Conservation (phyloP, 2,797 vertebrate genomes). For the Loriculus beryllinus region DNA sequence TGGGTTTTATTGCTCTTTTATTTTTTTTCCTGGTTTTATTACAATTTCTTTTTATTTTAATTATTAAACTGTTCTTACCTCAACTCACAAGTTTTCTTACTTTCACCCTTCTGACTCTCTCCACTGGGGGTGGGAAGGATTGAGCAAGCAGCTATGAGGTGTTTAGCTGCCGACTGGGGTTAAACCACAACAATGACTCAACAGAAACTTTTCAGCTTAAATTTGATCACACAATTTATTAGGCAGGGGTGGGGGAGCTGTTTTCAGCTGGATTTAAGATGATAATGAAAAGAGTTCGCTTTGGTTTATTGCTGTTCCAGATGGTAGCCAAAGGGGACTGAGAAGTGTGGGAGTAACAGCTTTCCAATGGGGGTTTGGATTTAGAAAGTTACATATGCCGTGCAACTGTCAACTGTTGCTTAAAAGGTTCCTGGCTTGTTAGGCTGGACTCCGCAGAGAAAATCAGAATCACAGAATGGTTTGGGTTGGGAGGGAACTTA, state of each 20-base stretch:
- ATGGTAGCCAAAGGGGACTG: neutral
- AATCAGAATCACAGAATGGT: neutral
- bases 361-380: neutral
- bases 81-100: neutral
- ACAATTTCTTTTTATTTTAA: neutral
- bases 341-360: neutral
- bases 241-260: neutral
- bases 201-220: neutral
- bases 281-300: neutral
- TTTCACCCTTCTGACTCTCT: neutral
- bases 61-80: neutral
- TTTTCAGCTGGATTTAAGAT: constrained; percentile 5
- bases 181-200: neutral
- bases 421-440: neutral
- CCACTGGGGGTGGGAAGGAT: neutral
- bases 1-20: neutral
- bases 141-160: neutral
- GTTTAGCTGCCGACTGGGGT: neutral
- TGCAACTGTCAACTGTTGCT: neutral
- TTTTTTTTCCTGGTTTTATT: neutral
- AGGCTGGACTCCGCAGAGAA: neutral
- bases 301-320: constrained; percentile 32
- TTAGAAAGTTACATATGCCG: neutral
- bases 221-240: neutral
- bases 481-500: neutral